phyloP scores from a whole-genome alignment of 2,113 vertebrate genomes.

The Phylloscopus whistleri region DNA sequence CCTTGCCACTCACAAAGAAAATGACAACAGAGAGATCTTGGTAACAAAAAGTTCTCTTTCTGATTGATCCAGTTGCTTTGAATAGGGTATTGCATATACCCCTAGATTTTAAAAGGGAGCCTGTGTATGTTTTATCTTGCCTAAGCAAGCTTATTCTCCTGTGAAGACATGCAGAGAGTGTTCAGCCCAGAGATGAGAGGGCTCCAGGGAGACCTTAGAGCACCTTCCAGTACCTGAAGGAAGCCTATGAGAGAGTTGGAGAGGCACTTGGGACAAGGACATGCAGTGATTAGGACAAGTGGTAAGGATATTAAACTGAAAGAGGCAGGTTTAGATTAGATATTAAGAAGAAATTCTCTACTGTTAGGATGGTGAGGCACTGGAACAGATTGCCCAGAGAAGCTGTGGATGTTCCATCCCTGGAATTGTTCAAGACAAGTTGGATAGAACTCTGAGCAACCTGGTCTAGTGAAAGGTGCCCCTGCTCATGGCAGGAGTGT shows the following conservation, averaged over 20 bases:
- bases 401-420: not conserved
- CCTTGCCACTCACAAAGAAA: not conserved
- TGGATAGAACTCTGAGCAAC: not conserved
- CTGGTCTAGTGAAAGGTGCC: not conserved
- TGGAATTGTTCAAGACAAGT: not conserved
- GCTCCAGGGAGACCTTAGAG: not conserved
- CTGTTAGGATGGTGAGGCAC: not conserved
- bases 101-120: not conserved
- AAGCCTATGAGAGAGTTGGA: not conserved
- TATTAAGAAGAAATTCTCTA: not conserved
- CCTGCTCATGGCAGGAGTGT: not conserved
- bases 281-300: not conserved
- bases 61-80: not conserved
- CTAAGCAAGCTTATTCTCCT: not conserved
- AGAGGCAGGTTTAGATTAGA: not conserved
- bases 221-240: not conserved
- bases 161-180: not conserved
- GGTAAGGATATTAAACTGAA: not conserved
- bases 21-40: not conserved
- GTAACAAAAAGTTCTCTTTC: not conserved
- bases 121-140: not conserved
- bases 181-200: not conserved
- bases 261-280: not conserved
- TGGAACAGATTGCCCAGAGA: not conserved
- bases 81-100: not conserved